Evolutionary conservation across 2,888 invertebrate genomes (phyloP), one percentile per base, ranked within the genome.

Genomic region (Zele albiditarsus): DNA sequence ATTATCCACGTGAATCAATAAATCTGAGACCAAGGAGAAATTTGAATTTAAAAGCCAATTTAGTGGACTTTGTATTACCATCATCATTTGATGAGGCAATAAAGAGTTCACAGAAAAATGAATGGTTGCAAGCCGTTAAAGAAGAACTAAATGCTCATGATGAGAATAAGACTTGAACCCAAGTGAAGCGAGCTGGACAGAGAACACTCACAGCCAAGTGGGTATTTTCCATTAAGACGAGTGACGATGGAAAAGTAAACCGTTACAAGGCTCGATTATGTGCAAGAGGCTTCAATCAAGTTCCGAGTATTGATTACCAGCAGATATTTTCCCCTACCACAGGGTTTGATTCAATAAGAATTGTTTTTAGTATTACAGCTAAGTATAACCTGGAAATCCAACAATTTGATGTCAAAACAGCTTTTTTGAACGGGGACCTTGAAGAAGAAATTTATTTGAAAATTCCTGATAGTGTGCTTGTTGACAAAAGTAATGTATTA

Each of bases 11-110:
- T 10, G 33, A 60, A 8, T 33, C 33, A 25, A 38, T 71, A 8
- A 60, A 58, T 27, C 42, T 31, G n/a, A 20, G 38, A 63, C 63
- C 63, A 14, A 28, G 28, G 42, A 49, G 2, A 20, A 58, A 49
- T 65, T 14, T 14, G 31, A n/a, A 31, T 2, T 33, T 20, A 6
- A 8, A 42, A 28, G 49, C 8, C 3, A 42, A 16, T 62, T 23
- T 28, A 8, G 49, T 20, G 2, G 58, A 28, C 10, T 38, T 62
- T 4, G 14, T 20, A 1, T 65, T 53, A 12, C 77, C 77, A 42
- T 3, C 31, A n/a, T 66, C 73, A 1, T 78, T 75, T 53, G 66
- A 42, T 10, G 76, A 77, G 68, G 74, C 77, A 5, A 68, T 71
- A 2, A 33, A 63, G 3, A 63, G 28, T n/a, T n/a, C 14, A 14